Evolutionary conservation across 2,888 invertebrate genomes (phyloP), one percentile per base, ranked within the genome.

Genomic region (Drosophila monieri): DNA sequence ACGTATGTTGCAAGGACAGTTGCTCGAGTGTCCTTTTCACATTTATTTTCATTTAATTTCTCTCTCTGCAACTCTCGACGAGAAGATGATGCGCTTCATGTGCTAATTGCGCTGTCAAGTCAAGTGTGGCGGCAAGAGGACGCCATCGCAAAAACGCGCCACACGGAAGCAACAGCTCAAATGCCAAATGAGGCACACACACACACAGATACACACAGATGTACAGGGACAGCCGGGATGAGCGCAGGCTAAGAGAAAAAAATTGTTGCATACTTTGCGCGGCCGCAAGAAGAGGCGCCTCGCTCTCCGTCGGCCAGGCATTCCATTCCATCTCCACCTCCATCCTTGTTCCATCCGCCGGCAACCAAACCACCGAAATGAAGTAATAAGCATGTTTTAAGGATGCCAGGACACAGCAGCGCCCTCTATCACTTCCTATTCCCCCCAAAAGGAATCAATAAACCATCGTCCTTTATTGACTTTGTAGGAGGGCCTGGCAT

Each of bases 31-130:
- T 23, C 21, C 21, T 23, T 35, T 35, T 18, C 15, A 41, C 39
- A 41, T 41, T 18, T 18, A 18, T 18, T 41, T 41, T 2, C 18
- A 15, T 18, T 41, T 18, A 10, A 41, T 43, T 43, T 43, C 18
- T 43, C 18, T 43, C 43, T 43, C 43, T 43, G 43, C 12, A 43
- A 72, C 80, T 70, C 86, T 77, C 83, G 49, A 80, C 18, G 18
- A 18, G 18, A 73, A 84, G 77, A 83, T 88, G 87, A 85, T 85
- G 88, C 83, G 84, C 86, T 88, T 88, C 76, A 85, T 88, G 85
- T 84, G 88, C 88, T 84, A 84, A 88, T 85, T 85, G 88, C 85
- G 83, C 80, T 84, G 88, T 88, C 84, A 85, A 81, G 74, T 81
- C 76, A 79, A 79, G 78, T 74, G 74, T 62, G 69, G 69, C 35